A percentile compares a stretch with the other conserved stretches of the same genome.
Conservation (phyloP, 2,797 vertebrate genomes). For the Graptemys geographica region DNA sequence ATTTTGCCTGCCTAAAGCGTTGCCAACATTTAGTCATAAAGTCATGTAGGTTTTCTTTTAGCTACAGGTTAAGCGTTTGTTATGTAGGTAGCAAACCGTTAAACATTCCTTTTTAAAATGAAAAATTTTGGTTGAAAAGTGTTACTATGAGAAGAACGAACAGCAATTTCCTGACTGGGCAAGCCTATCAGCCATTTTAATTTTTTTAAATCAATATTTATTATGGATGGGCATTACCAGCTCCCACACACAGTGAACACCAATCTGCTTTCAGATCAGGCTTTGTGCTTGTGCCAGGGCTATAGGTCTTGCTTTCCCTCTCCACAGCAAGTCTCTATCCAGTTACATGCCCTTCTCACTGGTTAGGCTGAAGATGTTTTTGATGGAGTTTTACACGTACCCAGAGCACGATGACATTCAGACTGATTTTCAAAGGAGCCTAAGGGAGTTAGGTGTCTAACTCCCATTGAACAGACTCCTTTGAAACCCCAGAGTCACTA, state of each 20-base stretch:
- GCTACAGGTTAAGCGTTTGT: not conserved
- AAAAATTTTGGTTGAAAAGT: not conserved
- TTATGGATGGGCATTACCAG: not conserved
- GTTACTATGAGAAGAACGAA: not conserved
- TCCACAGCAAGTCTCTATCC: conserved; percentile 47
- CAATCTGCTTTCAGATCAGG: not conserved
- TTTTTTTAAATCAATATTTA: not conserved
- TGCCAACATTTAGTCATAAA: conserved; percentile 71
- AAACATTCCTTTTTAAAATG: not conserved
- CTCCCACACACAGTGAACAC: not conserved
- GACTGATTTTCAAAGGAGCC: not conserved
- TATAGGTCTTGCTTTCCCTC: conserved; percentile 27
- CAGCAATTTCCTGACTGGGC: not conserved
- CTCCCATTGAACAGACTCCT: not conserved
- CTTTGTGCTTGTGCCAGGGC: not conserved
- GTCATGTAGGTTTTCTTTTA: conserved; percentile 26
- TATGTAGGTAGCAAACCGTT: not conserved
- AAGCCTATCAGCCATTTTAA: not conserved
- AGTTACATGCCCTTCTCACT: conserved; percentile 20
- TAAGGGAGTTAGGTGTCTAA: not conserved
- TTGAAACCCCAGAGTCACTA: conserved; percentile 21
- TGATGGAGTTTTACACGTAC: not conserved
- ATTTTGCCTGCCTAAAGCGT: conserved; percentile 50
- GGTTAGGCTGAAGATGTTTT: not conserved
- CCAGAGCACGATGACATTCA: not conserved